Evolutionary conservation across 2,888 invertebrate genomes (phyloP).

Genomic region (Dryocosmus kuriphilus): DNA sequence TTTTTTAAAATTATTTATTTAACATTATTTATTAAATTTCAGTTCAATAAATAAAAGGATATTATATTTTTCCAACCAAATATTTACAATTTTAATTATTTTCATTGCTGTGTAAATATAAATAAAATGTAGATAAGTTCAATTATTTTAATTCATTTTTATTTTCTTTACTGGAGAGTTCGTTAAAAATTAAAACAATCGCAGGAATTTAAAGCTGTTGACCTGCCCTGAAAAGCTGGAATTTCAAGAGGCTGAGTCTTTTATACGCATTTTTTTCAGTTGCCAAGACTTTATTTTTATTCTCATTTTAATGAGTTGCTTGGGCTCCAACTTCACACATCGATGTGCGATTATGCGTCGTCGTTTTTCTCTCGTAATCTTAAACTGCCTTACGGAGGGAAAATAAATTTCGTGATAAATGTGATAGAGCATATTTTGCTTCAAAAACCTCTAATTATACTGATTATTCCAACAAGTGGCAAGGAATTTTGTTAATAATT

Average conservation of each 20-base stretch:
- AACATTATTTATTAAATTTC: too few species aligned
- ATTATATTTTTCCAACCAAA: neutral
- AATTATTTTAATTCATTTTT: neutral
- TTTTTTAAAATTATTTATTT: too few species aligned
- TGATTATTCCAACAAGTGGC: neutral
- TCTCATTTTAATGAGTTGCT: slow-evolving; percentile 16
- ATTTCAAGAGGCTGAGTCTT: neutral
- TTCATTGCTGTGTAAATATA: neutral
- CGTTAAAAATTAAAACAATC: neutral
- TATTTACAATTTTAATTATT: neutral
- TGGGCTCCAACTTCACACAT: neutral
- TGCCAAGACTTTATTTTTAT: neutral
- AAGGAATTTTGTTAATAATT: too few species aligned
- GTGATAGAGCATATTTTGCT: neutral
- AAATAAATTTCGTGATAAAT: neutral
- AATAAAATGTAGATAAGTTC: neutral
- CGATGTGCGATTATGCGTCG: neutral
- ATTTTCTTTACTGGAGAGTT: neutral
- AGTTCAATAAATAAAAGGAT: neutral
- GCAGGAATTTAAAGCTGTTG: neutral
- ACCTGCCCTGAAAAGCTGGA: neutral
- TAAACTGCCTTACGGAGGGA: neutral
- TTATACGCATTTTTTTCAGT: neutral
- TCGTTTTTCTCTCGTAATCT: neutral
- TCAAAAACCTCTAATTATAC: neutral